Base-by-base conservation (phyloP, 35 echinoderm and acorn worm species). In the Amphiura filiformis region DNA sequence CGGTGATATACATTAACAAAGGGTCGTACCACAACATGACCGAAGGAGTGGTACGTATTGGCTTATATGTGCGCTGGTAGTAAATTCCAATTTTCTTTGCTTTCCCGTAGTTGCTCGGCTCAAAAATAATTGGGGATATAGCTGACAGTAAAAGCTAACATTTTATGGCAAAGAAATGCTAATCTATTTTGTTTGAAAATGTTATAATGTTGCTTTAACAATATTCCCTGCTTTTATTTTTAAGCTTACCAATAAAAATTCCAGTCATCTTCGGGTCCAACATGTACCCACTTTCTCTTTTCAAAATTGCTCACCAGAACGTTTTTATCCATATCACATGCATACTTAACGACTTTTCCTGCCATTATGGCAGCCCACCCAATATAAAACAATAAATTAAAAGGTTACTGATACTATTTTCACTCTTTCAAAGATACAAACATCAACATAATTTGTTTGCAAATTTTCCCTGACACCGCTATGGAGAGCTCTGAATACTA, bases 231-330 rank as follows among this genome's bases (percentile, higher is more conserved):
- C n/a, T n/a, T n/a, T n/a, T n/a, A n/a, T n/a, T n/a, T n/a, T 41
- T 22, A 26, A 13, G 41, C 89, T 89, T 88, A 98, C 96, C 96
- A 98, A 52, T 98, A 98, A 90, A 98, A 98, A 87, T 98, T 98
- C 96, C 96, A 98, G 84, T 98, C 96, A 47, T 98, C 96, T 35
- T 98, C 96, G 15, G 85, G 80, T 12, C 80, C 83, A 57, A 94
- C 96, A 76, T 94, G 96, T 9, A 94, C 56, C 96, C 96, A 98
- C 61, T 89, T 89, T 89, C 96, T 76, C 78, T 98, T 98, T 30
- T 98, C 96, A 90, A 98, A 98, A 84, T 98, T 98, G 17, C 90
- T 87, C 13, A 90, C 52, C 22, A 98, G 75, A 22, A 98, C 96
- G 49, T 88, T 89, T 80, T 94, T 98, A 37, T 98, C 96, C 86